phyloP scores from a whole-genome alignment of 1,140 invertebrate species.

The Papilio dardanus region DNA sequence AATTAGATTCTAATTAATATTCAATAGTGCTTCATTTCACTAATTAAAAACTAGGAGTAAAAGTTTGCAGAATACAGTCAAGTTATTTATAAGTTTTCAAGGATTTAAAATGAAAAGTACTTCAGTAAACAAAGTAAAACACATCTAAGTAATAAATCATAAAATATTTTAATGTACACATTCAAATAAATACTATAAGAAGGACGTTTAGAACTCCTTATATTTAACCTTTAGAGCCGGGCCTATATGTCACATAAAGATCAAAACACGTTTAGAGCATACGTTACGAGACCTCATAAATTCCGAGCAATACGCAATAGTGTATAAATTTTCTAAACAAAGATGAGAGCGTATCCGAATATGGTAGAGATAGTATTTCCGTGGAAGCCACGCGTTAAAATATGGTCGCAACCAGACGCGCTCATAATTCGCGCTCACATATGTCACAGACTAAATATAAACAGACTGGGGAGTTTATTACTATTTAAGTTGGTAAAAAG shows the following conservation, averaged over 20 bases:
- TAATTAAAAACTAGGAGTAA: not conserved
- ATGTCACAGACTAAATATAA: constrained; percentile 39
- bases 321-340: constrained; percentile 37
- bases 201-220: not conserved
- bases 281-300: constrained; percentile 30
- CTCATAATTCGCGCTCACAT: constrained; percentile 48
- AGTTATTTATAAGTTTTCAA: not conserved
- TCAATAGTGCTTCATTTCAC: not conserved
- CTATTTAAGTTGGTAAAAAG: not conserved
- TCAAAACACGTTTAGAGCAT: constrained; percentile 29
- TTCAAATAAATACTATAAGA: not conserved
- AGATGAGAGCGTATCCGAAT: constrained; percentile 44
- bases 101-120: not conserved
- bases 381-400: constrained; percentile 48
- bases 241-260: constrained; percentile 26
- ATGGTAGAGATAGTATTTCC: constrained; percentile 51
- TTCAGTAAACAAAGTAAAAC: not conserved
- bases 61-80: not conserved
- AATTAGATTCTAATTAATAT: not conserved
- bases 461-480: not conserved
- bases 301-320: constrained; percentile 35
- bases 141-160: no score
- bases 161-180: not conserved
- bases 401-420: constrained; percentile 49
- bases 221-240: constrained; percentile 21